Percentiles rank a stretch among this genome's conserved stretches.
These are phyloP conservation scores for Thecophora atra DNA, from an alignment of 2,888 invertebrate species.

Conservation along the genomic window DNA sequence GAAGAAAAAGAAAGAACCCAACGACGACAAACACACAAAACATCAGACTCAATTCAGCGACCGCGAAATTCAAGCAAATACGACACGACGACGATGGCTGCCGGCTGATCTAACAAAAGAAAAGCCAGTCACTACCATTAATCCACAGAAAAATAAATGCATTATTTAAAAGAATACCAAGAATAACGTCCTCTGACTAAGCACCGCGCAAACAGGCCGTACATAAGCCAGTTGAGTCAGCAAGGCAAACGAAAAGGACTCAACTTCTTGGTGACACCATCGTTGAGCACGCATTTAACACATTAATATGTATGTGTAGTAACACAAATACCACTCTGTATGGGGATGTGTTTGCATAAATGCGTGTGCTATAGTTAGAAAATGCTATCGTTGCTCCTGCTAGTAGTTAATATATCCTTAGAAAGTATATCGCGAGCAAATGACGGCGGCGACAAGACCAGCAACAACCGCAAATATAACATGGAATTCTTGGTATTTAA, in stretches of 20 bases:
- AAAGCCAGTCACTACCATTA: not conserved
- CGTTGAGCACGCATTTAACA: constrained; percentile 20
- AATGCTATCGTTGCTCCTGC: not conserved
- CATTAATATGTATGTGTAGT: no score
- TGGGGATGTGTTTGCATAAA: not conserved
- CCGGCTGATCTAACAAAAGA: not conserved
- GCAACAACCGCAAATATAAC: no score
- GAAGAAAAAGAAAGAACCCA: not conserved
- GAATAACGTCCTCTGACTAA: not conserved
- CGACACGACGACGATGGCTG: no score
- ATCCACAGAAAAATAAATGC: not conserved
- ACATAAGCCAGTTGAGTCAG: not conserved
- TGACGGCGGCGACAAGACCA: no score
- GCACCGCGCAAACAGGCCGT: not conserved
- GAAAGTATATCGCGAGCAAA: not conserved
- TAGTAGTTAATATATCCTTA: not conserved
- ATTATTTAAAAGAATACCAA: not conserved
- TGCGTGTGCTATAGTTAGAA: not conserved
- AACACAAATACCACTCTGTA: not conserved
- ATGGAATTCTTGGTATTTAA: no score
- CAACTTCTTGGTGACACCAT: constrained; percentile 30
- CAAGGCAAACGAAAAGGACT: constrained; percentile 7
- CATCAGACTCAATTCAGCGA: not conserved
- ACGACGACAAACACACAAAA: constrained; percentile 16
- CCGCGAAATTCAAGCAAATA: not conserved